Evolutionary conservation across 2,888 invertebrate genomes (phyloP), one percentile per base, ranked within the genome.

Genomic region (Andrena minutula): DNA sequence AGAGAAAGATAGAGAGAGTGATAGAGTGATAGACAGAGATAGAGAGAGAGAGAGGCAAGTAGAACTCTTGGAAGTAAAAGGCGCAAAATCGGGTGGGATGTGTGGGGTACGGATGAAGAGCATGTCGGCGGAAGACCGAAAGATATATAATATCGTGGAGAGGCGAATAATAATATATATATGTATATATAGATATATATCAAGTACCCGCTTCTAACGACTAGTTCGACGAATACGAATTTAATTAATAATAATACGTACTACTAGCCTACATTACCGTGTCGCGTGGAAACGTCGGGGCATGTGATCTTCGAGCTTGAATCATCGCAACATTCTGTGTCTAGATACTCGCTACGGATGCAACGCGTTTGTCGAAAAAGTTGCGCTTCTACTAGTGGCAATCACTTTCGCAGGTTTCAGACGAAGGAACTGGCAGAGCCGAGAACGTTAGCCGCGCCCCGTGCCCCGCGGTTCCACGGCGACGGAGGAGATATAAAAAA

Each of bases 161-260:
- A 89, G 89, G 88, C 88, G 90, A 88, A 90, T 90, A 88, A 90
- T 89, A 88, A 85, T 78, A 86, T 87, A 86, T 77, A 84, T 85
- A 85, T 81, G 77, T 88, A 84, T 88, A 86, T 85, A 86, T 83
- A 84, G 81, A 88, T 83, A 83, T 85, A 82, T 85, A 86, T 86
- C 76, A 86, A 88, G 88, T 89, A 90, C 88, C 90, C 90, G 89
- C 87, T 89, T 90, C 91, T 91, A 91, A 91, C 90, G 90, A 91
- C 91, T 91, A 91, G 90, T 91, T 88, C 85, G 81, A 86, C 88
- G 84, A 89, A 89, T 91, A 88, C 89, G 83, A 90, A 75, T 86
- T 88, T 88, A 87, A 87, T 91, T 85, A 86, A 85, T 87, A 82
- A 87, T 88, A 77, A 90, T 92, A 92, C 89, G 89, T 91, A 92